phyloP scores from a whole-genome alignment of 2,113 vertebrate genomes.

The Steatornis caripensis region DNA sequence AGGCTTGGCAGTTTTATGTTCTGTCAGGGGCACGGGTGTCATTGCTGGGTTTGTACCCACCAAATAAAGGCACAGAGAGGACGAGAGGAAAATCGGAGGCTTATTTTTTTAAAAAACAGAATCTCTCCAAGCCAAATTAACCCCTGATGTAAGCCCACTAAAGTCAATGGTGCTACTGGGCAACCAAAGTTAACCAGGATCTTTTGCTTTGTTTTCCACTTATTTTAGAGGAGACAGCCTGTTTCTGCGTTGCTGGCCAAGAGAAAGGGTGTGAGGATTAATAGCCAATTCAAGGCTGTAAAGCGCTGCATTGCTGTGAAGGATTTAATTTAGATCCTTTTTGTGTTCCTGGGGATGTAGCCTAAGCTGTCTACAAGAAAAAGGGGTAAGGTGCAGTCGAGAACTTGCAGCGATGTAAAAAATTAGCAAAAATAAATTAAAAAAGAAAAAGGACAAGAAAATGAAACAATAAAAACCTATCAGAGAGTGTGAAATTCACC shows the following conservation, averaged over 20 bases:
- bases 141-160: background rate
- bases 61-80: background rate
- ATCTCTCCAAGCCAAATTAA: background rate
- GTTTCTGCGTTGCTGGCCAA: background rate
- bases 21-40: background rate
- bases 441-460: background rate
- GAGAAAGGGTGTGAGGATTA: background rate
- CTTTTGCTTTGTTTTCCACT: background rate
- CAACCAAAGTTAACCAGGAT: background rate
- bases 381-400: background rate
- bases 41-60: background rate
- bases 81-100: background rate
- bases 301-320: slow-evolving; percentile 29
- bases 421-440: background rate
- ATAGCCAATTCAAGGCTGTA: background rate
- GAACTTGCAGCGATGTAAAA: background rate
- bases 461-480: background rate
- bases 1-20: background rate
- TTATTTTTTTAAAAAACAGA: background rate
- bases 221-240: background rate
- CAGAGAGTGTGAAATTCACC: slow-evolving; percentile 51
- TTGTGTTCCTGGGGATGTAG: background rate
- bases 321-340: background rate
- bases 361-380: background rate
- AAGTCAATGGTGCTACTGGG: background rate